These are phyloP conservation scores for Drosophila subsilvestris DNA, from an alignment of 2,888 invertebrate species.

Conservation along the genomic window DNA sequence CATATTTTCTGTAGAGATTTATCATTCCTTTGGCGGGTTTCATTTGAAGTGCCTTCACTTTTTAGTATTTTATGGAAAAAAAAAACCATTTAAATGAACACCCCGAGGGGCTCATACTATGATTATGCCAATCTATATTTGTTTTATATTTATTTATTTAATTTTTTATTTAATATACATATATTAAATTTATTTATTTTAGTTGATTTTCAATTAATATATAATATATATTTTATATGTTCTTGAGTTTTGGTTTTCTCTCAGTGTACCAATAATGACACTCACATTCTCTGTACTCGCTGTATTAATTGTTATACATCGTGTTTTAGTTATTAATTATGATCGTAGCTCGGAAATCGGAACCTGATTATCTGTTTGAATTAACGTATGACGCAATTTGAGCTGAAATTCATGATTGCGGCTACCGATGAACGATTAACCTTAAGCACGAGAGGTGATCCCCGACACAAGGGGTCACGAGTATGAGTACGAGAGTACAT, in stretches of 20 bases:
- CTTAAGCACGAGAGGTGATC: conserved; percentile 67
- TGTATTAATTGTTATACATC: conserved; percentile 49
- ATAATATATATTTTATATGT: no score
- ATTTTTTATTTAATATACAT: no score
- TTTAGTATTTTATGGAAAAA: no score
- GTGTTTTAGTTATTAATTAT: conserved; percentile 63
- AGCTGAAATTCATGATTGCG: conserved; percentile 61
- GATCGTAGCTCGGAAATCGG: conserved; percentile 36
- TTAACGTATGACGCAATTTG: conserved; percentile 69
- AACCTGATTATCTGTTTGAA: conserved; percentile 50
- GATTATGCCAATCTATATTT: no score
- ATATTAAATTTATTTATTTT: background rate
- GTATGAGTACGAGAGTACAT: conserved; percentile 35
- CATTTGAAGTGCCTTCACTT: no score
- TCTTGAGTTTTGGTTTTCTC: background rate
- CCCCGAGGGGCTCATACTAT: no score
- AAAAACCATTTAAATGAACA: no score
- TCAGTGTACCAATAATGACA: conserved; percentile 27
- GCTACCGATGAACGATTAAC: conserved; percentile 44
- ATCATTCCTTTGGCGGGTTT: no score
- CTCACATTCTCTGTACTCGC: conserved; percentile 6
- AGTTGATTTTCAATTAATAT: no score
- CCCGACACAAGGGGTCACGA: conserved; percentile 49
- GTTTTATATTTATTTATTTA: no score
- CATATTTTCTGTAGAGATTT: no score